Evolutionary conservation across 2,113 vertebrate species (phyloP).

Genomic region (Gasterosteus aculeatus): DNA sequence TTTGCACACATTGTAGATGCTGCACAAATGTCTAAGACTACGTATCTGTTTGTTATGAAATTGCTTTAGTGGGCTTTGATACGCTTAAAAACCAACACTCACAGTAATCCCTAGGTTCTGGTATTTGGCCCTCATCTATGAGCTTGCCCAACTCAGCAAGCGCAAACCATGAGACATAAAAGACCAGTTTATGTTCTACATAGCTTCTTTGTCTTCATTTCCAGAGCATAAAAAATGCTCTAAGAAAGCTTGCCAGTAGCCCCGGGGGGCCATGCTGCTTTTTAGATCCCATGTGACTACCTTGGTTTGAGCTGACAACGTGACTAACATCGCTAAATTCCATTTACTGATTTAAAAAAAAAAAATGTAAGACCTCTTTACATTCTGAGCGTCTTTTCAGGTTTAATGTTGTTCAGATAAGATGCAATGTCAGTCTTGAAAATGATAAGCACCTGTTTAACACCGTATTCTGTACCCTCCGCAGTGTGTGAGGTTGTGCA

Average conservation of each 20-base stretch:
- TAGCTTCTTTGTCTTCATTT: constrained; percentile 13
- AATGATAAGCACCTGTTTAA: neutral
- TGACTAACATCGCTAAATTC: neutral
- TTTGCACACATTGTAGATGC: neutral
- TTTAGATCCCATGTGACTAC: constrained; percentile 5
- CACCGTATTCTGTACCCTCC: neutral
- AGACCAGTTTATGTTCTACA: constrained; percentile 1
- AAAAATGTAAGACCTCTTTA: neutral
- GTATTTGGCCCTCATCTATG: constrained; percentile 1
- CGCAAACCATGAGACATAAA: constrained; percentile 50
- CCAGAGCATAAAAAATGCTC: neutral
- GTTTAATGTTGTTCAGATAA: neutral
- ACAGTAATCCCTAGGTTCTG: neutral
- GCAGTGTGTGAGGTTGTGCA: constrained; percentile 91
- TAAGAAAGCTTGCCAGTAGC: neutral
- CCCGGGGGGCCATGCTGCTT: neutral
- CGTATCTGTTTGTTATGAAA: constrained; percentile 18
- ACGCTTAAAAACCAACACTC: neutral
- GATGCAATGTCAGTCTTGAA: neutral
- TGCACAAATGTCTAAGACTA: neutral
- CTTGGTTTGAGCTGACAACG: constrained; percentile 10
- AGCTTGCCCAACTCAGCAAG: constrained; percentile 47
- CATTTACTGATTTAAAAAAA: no score
- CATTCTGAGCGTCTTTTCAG: neutral
- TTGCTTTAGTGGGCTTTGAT: constrained; percentile 40